A percentile compares a stretch with the other conserved stretches of the same genome.
Evolutionary conservation across 2,113 vertebrate genomes (phyloP).

Genomic region (Maccullochella peelii): DNA sequence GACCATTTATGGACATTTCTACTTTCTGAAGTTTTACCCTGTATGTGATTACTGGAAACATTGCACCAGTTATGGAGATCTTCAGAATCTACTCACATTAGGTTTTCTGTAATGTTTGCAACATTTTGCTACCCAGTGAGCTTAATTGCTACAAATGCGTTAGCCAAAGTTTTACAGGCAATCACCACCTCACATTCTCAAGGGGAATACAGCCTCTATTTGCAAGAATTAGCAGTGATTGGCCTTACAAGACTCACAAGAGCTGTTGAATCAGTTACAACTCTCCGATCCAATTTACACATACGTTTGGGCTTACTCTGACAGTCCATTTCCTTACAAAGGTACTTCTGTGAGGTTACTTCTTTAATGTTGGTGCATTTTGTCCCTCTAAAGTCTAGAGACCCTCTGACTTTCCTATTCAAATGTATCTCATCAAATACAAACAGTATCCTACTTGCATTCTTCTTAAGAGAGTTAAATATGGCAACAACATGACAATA

Average conservation of each 20-base stretch:
- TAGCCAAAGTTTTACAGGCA: constrained; percentile 8
- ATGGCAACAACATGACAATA: not conserved
- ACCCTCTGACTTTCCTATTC: not conserved
- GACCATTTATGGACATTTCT: constrained; percentile 18
- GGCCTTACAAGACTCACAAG: not conserved
- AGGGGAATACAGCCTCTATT: not conserved
- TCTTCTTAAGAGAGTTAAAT: constrained; percentile 7
- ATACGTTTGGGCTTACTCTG: not conserved
- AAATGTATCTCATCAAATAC: constrained; percentile 8
- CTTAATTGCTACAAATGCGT: constrained; percentile 2
- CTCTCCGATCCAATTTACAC: not conserved
- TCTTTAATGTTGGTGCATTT: constrained; percentile 2
- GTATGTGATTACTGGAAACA: constrained; percentile 12
- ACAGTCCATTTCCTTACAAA: not conserved
- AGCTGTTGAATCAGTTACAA: not conserved
- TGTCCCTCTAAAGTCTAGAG: not conserved
- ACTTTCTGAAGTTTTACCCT: not conserved
- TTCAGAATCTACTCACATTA: not conserved
- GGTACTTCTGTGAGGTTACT: not conserved
- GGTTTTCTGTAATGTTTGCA: not conserved
- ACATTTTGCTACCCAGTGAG: not conserved
- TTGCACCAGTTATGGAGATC: not conserved
- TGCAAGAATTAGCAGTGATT: not conserved
- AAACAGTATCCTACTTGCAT: not conserved
- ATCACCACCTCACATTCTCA: constrained; percentile 1